Evolutionary conservation across 2,113 vertebrate species (phyloP), one percentile per base, ranked within the genome.

Genomic region (Dromaius novaehollandiae): DNA sequence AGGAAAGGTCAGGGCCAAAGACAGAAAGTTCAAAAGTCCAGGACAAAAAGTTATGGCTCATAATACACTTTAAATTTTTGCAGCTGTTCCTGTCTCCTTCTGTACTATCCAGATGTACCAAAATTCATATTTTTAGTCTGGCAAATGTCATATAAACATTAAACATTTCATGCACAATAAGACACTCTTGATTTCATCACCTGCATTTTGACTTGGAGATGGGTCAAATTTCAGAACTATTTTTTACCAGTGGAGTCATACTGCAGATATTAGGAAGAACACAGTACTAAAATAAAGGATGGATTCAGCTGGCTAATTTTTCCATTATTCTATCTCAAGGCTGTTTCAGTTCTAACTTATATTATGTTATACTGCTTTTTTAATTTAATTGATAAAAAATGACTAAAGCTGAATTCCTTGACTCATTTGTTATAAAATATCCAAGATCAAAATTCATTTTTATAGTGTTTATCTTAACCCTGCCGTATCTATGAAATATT

Each of bases 131-230:
- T 95, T 94, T 90, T 84, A 82, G 32, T 93, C 89, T 93, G 94
- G 55, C 8, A 96, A 90, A 68, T 83, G 44, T 97, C 80, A 86
- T 50, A 53, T 36, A 32, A 87, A 48, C 19, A 60, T 68, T 79
- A 92, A 93, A 81, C 38, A 89, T 75, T 81, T 91, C 89, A 86
- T 11, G 82, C 11, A 69, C 8, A 64, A 4, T 0, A 74, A 85
- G 50, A 42, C 22, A 63, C 12, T 83, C 90, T 89, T 95, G 60
- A 61, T 88, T 95, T 96, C 85, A 95, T 97, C 94, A 95, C 64
- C 71, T 87, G 51, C 34, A 28, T 92, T 91, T 82, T 88, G 73
- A 65, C 20, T 90, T 93, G 79, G 60, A 83, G 11, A 8, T 48
- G 38, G 12, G 13, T 94, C 91, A 86, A 65, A 69, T 66, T 87